Conservation (phyloP, 1,140 invertebrate genomes). For the Potamilus streckersoni region DNA sequence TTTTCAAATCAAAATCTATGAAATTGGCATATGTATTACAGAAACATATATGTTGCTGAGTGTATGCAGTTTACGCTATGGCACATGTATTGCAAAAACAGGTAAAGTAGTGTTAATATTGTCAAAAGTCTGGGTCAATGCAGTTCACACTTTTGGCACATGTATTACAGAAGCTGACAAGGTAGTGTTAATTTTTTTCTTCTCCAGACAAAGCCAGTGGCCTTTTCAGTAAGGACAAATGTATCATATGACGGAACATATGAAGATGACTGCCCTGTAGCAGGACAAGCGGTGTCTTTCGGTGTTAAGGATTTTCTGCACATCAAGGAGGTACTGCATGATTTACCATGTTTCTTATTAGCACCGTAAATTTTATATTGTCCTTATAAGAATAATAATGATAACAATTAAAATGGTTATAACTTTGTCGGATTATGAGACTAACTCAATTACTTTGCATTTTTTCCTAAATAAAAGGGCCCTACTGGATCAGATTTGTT, state of each 20-base stretch:
- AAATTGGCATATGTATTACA: too few relatives aligned
- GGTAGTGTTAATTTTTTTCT: constrained; percentile 7
- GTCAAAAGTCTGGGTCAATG: too few relatives aligned
- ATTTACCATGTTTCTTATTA: neutral
- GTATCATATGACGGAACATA: constrained; percentile 96
- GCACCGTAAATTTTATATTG: neutral
- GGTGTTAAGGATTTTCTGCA: constrained; percentile 97
- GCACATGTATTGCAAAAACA: too few relatives aligned
- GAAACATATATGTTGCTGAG: too few relatives aligned
- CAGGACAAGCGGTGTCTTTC: constrained; percentile 97
- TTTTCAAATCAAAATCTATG: too few relatives aligned
- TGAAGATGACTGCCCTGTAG: constrained; percentile 98
- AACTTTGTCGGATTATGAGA: too few relatives aligned
- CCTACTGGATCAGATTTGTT: too few relatives aligned
- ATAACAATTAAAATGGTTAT: too few relatives aligned
- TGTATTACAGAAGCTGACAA: neutral
- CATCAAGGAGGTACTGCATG: constrained; percentile 85
- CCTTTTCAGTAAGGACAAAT: constrained; percentile 99
- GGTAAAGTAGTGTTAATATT: too few relatives aligned
- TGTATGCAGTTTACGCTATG: too few relatives aligned
- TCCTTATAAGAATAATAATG: neutral
- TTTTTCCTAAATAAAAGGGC: too few relatives aligned
- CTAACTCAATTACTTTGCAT: too few relatives aligned
- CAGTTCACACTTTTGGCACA: neutral
- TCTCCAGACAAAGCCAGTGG: constrained; percentile 86